Evolutionary conservation across 2,888 invertebrate genomes (phyloP).

Genomic region (Athalia circularis): DNA sequence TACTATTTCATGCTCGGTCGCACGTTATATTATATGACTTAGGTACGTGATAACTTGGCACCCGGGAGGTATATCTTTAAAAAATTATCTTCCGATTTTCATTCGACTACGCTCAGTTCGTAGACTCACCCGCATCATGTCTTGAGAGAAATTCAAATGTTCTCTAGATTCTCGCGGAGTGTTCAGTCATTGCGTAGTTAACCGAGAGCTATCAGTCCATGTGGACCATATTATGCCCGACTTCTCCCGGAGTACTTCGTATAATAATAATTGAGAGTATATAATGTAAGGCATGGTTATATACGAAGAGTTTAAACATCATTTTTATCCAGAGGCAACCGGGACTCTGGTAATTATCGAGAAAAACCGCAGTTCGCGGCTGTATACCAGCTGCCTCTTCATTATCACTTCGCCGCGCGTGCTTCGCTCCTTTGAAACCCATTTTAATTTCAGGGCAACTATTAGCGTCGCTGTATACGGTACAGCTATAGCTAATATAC

Average conservation of each 20-base stretch:
- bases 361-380: constrained; percentile 14
- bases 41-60: no score
- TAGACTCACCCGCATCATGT: no score
- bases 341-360: constrained; percentile 31
- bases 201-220: background rate
- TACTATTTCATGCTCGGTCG: no score
- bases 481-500: background rate
- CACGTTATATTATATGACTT: no score
- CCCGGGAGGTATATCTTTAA: no score
- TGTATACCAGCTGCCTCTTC: no score
- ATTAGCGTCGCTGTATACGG: background rate
- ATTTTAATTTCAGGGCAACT: constrained; percentile 18
- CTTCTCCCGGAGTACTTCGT: background rate
- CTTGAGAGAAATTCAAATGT: background rate
- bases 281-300: background rate
- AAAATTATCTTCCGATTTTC: no score
- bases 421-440: constrained; percentile 20
- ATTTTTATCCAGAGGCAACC: background rate
- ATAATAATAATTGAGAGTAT: background rate
- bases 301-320: no score
- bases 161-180: background rate
- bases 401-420: constrained; percentile 12
- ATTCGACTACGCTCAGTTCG: no score
- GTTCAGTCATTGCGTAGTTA: background rate
- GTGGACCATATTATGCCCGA: background rate